Base-by-base conservation (phyloP, 2,888 invertebrate species). In the Meliscaeva auricollis region DNA sequence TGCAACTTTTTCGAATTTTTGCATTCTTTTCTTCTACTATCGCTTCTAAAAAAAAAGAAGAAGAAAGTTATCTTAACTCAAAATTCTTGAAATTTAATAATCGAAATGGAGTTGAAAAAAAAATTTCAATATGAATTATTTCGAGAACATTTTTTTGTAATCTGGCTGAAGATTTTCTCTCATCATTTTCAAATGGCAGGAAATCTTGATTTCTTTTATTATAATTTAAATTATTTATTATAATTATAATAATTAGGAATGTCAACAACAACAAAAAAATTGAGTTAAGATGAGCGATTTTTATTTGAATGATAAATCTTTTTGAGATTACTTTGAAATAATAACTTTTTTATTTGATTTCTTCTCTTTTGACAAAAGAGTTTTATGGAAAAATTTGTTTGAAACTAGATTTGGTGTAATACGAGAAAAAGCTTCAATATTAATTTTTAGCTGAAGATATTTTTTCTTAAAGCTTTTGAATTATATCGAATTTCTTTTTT, bases 401-500 rank as follows among this genome's bases (percentile, higher is more conserved):
- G 62, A 46, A 70, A 35, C 35, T 70, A 22, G 26, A 70, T 54
- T 77, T 70, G 62, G 62, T 77, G 52, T 70, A 54, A 15, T 32
- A 26, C n/a, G 13, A 44, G 44, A 46, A 17, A 17, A 64, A 30
- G 3, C 41, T 41, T 9, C 17, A 41, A 20, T 8, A 38, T 17
- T 56, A 11, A 41, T 38, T 38, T n/a, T 5, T 3, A 17, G 7
- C n/a, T 35, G 2, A 17, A 32, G 11, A 9, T 13, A n/a, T 20
- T 30, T 13, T 3, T 15, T 50, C 56, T 93, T 95, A 98, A 92
- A 98, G 95, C 93, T 98, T 97, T 93, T 98, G 97, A 88, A 98
- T 96, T 91, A 98, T 98, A 92, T 98, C 97, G 91, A 97, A 97
- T 93, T 98, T 98, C 93, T 97, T 96, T 92, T 96, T 96, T 91